Evolutionary conservation across 2,888 invertebrate genomes (phyloP), one percentile per base, ranked within the genome.

Genomic region (Heliconius charithonia): DNA sequence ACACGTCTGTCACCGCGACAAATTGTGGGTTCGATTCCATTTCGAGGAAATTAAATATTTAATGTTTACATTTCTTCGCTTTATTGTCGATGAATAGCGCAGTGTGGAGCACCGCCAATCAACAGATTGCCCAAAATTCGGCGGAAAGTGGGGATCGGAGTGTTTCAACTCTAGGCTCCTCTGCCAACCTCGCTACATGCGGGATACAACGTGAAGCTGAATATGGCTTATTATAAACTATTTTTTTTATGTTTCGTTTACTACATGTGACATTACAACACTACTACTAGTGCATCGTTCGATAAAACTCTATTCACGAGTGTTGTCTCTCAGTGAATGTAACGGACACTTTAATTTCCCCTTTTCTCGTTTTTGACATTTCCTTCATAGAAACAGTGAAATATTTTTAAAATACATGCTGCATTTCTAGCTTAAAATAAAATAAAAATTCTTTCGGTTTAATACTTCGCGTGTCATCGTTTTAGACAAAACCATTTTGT

Each of bases 271-370:
- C 3, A 71, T 66, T 32, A 19, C 16, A 29, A 32, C 51, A 25
- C 25, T 37, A 37, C 37, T 37, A 37, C 37, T 29, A 29, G 41
- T 63, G 16, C 25, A 19, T 59, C 37, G 25, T 25, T 45, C 25
- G 25, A 63, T 25, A 19, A 29, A 41, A 62, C 71, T 29, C 59
- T 25, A 70, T 77, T 41, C 59, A 32, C 63, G 70, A 67, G n/a
- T 27, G 56, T 62, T 74, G 73, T 67, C 75, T 27, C 76, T 62
- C 62, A 69, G 69, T 62, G 63, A 62, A 45, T 67, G 71, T 77
- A 75, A 70, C 63, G 66, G 77, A 81, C 81, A 79, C 72, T 77
- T 79, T 75, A 79, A 79, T 81, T 79, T 79, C 81, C 79, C 69
- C 63, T 27, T 25, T 70, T 73, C 74, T 76, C 78, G 70, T 32